Evolutionary conservation across 2,888 invertebrate genomes (phyloP).

Genomic region (Elmis aenea): DNA sequence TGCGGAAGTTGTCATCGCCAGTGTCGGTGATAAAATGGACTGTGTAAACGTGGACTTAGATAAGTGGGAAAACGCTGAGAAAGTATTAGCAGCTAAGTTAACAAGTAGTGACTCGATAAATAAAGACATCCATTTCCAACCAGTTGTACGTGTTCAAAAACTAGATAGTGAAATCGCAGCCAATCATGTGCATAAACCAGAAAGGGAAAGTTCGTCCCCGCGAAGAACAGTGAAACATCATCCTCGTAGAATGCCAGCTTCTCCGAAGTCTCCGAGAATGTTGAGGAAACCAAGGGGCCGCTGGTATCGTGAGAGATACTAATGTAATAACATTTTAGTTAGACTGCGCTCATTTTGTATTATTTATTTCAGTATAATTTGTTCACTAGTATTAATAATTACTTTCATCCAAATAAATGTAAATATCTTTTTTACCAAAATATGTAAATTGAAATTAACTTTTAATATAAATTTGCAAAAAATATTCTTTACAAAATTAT

Average conservation of each 20-base stretch:
- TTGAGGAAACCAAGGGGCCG: slow-evolving; percentile 42
- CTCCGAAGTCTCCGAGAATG: slow-evolving; percentile 43
- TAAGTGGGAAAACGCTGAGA: slow-evolving; percentile 36
- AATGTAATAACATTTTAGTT: slow-evolving; percentile 6
- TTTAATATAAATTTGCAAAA: too few species aligned
- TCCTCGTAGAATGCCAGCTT: slow-evolving; percentile 31
- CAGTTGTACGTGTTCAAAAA: slow-evolving; percentile 62
- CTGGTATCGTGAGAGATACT: slow-evolving; percentile 46
- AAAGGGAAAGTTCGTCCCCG: slow-evolving; percentile 28
- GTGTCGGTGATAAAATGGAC: slow-evolving; percentile 23
- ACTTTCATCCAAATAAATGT: slow-evolving; percentile 18
- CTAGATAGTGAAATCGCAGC: slow-evolving; percentile 47
- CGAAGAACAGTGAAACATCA: slow-evolving; percentile 22
- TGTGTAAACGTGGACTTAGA: slow-evolving; percentile 29
- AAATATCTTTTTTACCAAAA: slow-evolving; percentile 21
- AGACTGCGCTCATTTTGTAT: slow-evolving; percentile 16
- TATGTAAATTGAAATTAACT: too few species aligned
- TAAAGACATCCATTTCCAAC: slow-evolving; percentile 53
- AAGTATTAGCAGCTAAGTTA: slow-evolving; percentile 37
- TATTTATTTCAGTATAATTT: slow-evolving; percentile 16
- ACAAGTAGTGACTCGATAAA: slow-evolving; percentile 29
- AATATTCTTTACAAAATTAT: too few species aligned
- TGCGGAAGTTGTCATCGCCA: slow-evolving; percentile 36
- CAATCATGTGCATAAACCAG: slow-evolving; percentile 23
- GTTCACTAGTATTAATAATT: slow-evolving; percentile 11